A percentile compares a stretch with the other conserved stretches of the same genome.
These are phyloP conservation scores for Sinhomidia bicolor DNA, from an alignment of 2,888 invertebrate genomes.

Conservation along the genomic window DNA sequence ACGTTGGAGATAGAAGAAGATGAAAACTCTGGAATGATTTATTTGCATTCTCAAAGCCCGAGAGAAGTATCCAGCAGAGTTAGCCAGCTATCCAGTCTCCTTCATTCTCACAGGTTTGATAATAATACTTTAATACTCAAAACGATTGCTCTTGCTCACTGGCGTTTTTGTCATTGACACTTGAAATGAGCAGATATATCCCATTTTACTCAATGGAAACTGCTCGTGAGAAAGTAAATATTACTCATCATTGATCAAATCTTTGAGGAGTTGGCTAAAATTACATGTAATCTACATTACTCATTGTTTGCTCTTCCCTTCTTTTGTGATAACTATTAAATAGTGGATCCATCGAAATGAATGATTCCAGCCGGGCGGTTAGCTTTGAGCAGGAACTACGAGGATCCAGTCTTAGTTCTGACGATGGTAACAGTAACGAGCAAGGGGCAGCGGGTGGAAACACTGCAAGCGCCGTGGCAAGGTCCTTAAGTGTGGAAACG, in stretches of 20 bases:
- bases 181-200: background rate
- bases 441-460: conserved; percentile 81
- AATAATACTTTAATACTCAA: background rate
- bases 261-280: background rate
- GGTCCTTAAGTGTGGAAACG: conserved; percentile 76
- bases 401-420: conserved; percentile 86
- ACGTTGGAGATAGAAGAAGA: conserved; percentile 74
- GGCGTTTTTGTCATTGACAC: background rate
- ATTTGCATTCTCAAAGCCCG: conserved; percentile 82
- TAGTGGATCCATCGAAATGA: conserved; percentile 87
- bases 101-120: conserved; percentile 87
- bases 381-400: conserved; percentile 86
- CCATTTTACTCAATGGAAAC: background rate
- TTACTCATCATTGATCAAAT: background rate
- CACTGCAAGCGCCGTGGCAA: conserved; percentile 52
- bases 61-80: conserved; percentile 84
- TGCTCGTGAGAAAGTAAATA: background rate
- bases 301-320: conserved; percentile 7
- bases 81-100: conserved; percentile 87
- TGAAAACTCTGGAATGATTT: conserved; percentile 78
- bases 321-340: conserved; percentile 76
- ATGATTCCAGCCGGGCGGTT: conserved; percentile 85
- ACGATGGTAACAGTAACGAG: conserved; percentile 83
- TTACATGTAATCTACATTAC: conserved; percentile 23
- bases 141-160: background rate